Percentiles rank a stretch among this genome's conserved stretches.
phyloP scores from a whole-genome alignment of 2,888 invertebrate genomes.

The Lamproptera curius region DNA sequence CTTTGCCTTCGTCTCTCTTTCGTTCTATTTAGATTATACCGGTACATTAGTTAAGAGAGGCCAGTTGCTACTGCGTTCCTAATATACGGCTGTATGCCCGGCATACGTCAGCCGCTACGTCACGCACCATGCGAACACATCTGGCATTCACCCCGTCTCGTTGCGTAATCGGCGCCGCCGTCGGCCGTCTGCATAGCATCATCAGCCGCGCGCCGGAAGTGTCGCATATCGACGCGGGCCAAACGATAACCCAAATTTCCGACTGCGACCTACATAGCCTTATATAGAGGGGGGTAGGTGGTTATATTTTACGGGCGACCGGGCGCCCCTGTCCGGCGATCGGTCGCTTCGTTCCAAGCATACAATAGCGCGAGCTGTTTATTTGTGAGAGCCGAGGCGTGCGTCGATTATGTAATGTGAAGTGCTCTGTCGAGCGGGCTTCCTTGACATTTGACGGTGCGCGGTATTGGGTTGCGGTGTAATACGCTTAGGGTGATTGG shows the following conservation, averaged over 20 bases:
- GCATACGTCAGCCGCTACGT: conserved; percentile 36
- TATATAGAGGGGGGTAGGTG: conserved; percentile 57
- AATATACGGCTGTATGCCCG: too few relatives aligned
- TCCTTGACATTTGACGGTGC: conserved; percentile 26
- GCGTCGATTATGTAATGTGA: conserved; percentile 26
- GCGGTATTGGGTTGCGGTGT: conserved; percentile 18
- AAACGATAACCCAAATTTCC: conserved; percentile 74
- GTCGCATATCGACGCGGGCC: conserved; percentile 69
- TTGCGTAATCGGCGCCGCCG: conserved; percentile 48
- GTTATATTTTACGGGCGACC: conserved; percentile 56
- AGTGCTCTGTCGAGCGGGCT: conserved; percentile 25
- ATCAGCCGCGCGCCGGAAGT: conserved; percentile 61
- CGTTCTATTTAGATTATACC: too few relatives aligned
- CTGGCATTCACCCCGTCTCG: conserved; percentile 39
- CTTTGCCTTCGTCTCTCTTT: too few relatives aligned
- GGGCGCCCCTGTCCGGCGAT: conserved; percentile 41
- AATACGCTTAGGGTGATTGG: conserved; percentile 2
- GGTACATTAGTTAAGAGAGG: too few relatives aligned
- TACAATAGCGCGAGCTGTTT: conserved; percentile 27
- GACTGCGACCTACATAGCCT: conserved; percentile 72
- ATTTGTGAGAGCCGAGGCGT: conserved; percentile 37
- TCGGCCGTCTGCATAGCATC: conserved; percentile 59
- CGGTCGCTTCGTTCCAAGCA: conserved; percentile 40
- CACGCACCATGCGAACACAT: conserved; percentile 44
- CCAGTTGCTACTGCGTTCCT: too few relatives aligned